A percentile compares a stretch with the other conserved stretches of the same genome.
phyloP scores from a whole-genome alignment of 2,113 vertebrate species.

The Pandion haliaetus region DNA sequence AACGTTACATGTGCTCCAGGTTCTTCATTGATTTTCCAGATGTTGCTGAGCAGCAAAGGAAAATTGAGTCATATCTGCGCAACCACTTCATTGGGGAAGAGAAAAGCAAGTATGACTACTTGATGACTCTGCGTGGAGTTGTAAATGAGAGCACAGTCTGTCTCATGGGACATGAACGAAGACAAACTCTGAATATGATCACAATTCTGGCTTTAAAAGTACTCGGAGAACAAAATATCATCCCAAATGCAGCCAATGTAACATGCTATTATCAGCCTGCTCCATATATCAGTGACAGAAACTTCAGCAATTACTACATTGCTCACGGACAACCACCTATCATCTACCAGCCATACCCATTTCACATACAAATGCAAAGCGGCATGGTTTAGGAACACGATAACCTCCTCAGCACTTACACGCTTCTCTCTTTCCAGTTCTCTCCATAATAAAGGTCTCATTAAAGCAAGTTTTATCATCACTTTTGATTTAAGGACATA shows the following conservation, averaged over 20 bases:
- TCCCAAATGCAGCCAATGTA: slow-evolving; percentile 88
- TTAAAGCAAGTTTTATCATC: slow-evolving; percentile 59
- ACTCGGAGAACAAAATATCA: slow-evolving; percentile 91
- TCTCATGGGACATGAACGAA: slow-evolving; percentile 90
- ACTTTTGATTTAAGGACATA: slow-evolving; percentile 50
- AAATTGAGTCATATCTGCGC: slow-evolving; percentile 93
- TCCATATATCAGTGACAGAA: slow-evolving; percentile 85
- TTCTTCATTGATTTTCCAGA: slow-evolving; percentile 98
- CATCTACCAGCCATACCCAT: slow-evolving; percentile 80
- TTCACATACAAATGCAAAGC: slow-evolving; percentile 83
- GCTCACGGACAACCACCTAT: slow-evolving; percentile 82
- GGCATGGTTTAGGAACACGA: slow-evolving; percentile 75
- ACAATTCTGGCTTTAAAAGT: slow-evolving; percentile 90
- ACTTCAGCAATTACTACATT: slow-evolving; percentile 88
- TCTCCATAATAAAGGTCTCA: slow-evolving; percentile 55
- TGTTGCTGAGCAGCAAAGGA: slow-evolving; percentile 90
- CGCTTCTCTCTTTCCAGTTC: background rate
- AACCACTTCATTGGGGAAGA: slow-evolving; percentile 97
- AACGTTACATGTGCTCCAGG: slow-evolving; percentile 97
- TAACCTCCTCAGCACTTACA: background rate
- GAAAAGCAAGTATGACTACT: slow-evolving; percentile 93
- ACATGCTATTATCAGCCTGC: slow-evolving; percentile 96
- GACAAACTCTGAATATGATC: slow-evolving; percentile 96
- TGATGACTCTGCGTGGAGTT: slow-evolving; percentile 91
- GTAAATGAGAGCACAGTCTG: slow-evolving; percentile 94